Conservation (phyloP, 35 echinoderm and acorn worm species). For the Ophioderma brevispina region DNA sequence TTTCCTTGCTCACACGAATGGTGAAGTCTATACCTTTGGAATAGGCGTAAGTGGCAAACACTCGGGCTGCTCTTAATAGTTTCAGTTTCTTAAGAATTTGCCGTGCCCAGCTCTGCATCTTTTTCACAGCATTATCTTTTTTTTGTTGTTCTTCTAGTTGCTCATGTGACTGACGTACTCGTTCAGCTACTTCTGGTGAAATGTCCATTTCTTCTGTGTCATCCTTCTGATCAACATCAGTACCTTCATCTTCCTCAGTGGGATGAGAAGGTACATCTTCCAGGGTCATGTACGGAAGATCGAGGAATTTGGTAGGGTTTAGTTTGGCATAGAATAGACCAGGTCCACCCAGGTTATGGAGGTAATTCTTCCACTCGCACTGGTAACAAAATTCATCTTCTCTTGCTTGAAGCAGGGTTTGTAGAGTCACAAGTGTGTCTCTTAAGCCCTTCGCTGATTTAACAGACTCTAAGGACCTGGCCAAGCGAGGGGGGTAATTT, state of each 20-base stretch:
- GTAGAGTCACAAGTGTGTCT: not conserved
- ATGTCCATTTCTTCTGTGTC: not conserved
- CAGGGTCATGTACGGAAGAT: not conserved
- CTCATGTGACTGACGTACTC: not conserved
- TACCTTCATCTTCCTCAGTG: not conserved
- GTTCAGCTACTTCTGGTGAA: not conserved
- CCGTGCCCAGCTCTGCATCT: not conserved
- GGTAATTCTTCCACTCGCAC: not conserved
- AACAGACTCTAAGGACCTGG: not conserved
- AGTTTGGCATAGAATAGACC: not conserved
- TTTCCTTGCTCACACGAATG: not conserved
- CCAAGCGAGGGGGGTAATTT: slow-evolving; percentile 4
- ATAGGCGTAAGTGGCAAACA: not conserved
- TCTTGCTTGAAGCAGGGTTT: not conserved
- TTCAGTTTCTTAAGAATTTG: not conserved
- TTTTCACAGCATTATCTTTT: not conserved
- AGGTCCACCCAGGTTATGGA: not conserved
- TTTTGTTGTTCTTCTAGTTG: not conserved
- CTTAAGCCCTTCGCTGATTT: not conserved
- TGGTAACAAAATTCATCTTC: slow-evolving; percentile 1
- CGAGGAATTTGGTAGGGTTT: not conserved
- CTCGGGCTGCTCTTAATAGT: not conserved
- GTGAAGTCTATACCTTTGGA: not conserved
- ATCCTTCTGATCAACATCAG: not conserved
- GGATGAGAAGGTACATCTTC: not conserved